Conservation (phyloP, 2,888 invertebrate genomes). For the Dichetophora obliterata region DNA sequence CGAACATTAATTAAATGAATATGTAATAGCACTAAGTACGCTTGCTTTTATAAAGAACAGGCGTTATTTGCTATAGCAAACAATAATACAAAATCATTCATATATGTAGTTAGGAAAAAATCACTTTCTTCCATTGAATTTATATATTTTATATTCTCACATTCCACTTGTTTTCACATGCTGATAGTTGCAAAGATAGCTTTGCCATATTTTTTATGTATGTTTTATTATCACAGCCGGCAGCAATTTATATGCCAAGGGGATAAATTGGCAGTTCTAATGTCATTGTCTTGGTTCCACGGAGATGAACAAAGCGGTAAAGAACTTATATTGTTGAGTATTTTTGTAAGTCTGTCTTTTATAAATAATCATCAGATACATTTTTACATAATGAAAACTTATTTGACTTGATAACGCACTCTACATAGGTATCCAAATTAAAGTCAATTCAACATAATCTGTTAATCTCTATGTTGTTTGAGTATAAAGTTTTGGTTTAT, state of each 20-base stretch:
- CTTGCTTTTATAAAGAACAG: neutral
- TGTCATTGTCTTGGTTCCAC: neutral
- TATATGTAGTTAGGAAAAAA: neutral
- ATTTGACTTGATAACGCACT: too few relatives aligned
- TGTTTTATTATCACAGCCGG: conserved; percentile 8
- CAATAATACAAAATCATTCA: neutral
- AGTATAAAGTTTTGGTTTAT: neutral
- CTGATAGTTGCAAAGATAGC: neutral
- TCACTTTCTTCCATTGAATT: conserved; percentile 21
- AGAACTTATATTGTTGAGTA: neutral
- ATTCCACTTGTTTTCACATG: conserved; percentile 7
- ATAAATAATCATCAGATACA: neutral
- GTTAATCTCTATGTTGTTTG: neutral
- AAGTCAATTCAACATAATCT: too few relatives aligned
- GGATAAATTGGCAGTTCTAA: conserved; percentile 3
- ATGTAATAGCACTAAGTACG: neutral
- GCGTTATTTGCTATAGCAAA: neutral
- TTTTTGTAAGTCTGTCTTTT: neutral
- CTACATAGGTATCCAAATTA: too few relatives aligned
- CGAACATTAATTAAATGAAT: too few relatives aligned
- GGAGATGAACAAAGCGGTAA: neutral
- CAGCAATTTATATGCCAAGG: neutral
- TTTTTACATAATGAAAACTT: too few relatives aligned
- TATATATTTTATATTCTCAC: conserved; percentile 3
- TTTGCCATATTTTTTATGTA: neutral